These are phyloP conservation scores for Geococcyx californianus DNA, from an alignment of 2,113 vertebrate genomes.

Conservation along the genomic window DNA sequence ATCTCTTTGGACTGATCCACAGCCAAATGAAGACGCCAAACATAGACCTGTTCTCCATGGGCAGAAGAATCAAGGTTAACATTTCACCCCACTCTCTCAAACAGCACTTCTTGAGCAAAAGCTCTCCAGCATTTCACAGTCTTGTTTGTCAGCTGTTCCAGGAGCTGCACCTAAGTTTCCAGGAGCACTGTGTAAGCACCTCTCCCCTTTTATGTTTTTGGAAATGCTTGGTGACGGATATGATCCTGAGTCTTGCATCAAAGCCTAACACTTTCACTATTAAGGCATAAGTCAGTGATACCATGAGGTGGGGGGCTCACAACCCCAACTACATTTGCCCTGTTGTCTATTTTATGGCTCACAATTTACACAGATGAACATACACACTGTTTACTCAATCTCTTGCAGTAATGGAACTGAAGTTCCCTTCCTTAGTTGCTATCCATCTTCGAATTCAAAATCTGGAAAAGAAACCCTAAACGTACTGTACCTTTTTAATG, in stretches of 20 bases:
- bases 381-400: neutral
- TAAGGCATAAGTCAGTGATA: neutral
- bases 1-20: neutral
- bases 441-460: neutral
- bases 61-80: neutral
- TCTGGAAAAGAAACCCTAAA: neutral
- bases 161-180: neutral
- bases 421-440: neutral
- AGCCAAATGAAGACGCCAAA: neutral
- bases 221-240: neutral
- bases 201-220: neutral
- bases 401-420: neutral
- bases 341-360: slow-evolving; percentile 12
- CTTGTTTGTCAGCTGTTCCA: neutral
- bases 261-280: neutral
- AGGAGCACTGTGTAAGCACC: neutral
- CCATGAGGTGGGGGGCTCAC: neutral
- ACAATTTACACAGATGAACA: neutral
- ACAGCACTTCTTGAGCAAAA: neutral
- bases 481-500: neutral
- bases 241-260: neutral
- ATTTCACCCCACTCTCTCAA: neutral
- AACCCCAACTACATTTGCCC: neutral
- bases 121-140: neutral
- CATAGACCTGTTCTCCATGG: neutral